Conservation (phyloP, 2,113 vertebrate genomes). For the Ceratotherium simum region DNA sequence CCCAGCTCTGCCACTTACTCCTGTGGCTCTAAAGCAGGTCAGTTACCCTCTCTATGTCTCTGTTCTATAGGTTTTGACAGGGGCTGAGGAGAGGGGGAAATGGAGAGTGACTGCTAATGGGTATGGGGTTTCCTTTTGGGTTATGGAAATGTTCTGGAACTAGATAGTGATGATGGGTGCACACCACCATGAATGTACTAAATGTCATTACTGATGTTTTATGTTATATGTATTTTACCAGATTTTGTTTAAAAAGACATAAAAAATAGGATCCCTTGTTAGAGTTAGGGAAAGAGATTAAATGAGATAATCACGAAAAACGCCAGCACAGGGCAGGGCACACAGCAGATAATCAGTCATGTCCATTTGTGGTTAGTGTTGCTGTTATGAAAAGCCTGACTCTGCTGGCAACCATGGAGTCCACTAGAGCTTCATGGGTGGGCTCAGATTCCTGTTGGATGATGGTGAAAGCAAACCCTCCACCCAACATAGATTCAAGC, state of each 20-base stretch:
- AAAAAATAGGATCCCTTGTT: not conserved
- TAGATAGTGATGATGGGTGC: not conserved
- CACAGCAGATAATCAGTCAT: not conserved
- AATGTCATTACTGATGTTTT: not conserved
- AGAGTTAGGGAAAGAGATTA: not conserved
- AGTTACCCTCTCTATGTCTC: not conserved
- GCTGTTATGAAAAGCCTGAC: not conserved
- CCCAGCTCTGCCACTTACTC: not conserved
- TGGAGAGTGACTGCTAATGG: not conserved
- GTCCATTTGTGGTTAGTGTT: too few species aligned
- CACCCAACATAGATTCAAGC: not conserved
- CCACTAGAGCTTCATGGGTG: rapidly evolving
- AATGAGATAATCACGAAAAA: not conserved
- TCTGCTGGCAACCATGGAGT: rapidly evolving
- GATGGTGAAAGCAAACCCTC: not conserved
- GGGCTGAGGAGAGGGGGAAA: not conserved
- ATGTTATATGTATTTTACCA: not conserved
- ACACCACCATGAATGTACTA: not conserved
- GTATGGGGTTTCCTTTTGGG: not conserved
- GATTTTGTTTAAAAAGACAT: not conserved
- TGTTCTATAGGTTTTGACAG: not conserved
- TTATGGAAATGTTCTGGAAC: not conserved
- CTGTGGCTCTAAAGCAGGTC: not conserved
- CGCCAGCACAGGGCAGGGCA: not conserved
- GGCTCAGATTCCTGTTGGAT: not conserved